Evolutionary conservation across 2,113 vertebrate species (phyloP).

Genomic region (Xenotilapia caudafasciata): DNA sequence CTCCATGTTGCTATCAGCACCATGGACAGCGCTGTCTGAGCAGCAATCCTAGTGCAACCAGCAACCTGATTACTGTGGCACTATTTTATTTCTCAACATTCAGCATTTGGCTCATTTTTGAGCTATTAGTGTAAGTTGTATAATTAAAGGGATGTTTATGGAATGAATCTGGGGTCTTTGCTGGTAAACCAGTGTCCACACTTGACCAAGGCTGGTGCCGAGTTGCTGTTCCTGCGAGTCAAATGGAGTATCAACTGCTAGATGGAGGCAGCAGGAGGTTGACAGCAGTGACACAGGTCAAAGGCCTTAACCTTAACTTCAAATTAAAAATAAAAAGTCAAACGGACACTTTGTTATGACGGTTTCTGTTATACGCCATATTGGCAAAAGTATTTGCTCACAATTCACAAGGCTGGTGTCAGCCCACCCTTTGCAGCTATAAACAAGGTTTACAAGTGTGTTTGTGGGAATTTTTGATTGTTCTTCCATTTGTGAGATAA

Average conservation of each 20-base stretch:
- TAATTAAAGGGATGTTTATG: not conserved
- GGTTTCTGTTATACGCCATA: not conserved
- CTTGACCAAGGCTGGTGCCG: not conserved
- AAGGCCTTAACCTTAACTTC: not conserved
- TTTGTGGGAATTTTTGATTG: not conserved
- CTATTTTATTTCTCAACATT: not conserved
- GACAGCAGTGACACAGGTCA: not conserved
- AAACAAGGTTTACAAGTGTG: not conserved
- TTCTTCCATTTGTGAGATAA: not conserved
- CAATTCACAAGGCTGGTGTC: not conserved
- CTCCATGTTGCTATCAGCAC: not conserved
- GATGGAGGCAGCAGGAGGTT: not conserved
- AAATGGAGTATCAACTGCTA: not conserved
- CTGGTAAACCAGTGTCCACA: not conserved
- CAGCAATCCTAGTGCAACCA: not conserved
- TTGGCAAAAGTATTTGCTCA: not conserved
- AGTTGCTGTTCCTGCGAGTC: not conserved
- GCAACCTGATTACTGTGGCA: not conserved
- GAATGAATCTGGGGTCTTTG: not conserved
- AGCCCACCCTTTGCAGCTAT: not conserved
- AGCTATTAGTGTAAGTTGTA: not conserved
- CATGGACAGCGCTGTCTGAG: not conserved
- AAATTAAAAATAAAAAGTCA: not conserved
- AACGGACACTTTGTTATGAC: not conserved
- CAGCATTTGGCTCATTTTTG: not conserved